phyloP scores from a whole-genome alignment of 2,797 vertebrate genomes.

The Holocentrus rufus region DNA sequence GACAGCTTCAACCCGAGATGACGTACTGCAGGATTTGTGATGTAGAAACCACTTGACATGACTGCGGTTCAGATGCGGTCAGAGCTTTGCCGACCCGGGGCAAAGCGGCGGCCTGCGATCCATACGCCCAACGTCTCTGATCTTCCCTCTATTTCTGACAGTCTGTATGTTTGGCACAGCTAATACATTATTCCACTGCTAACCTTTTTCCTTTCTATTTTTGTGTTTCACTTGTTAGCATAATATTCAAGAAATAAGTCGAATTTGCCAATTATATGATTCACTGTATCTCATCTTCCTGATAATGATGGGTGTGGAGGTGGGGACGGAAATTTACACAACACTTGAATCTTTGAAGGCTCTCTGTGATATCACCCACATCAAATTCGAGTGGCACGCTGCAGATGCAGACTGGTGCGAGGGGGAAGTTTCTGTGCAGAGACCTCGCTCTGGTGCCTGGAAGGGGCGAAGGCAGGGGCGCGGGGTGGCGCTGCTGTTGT shows the following conservation, averaged over 20 bases:
- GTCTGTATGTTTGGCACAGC: conserved; percentile 1
- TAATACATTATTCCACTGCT: no score
- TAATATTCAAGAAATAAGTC: conserved; percentile 11
- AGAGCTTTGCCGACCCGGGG: conserved; percentile 13
- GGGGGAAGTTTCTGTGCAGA: not conserved
- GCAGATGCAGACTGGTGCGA: not conserved
- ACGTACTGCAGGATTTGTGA: conserved; percentile 51
- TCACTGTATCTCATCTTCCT: not conserved
- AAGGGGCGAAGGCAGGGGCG: conserved; percentile 7
- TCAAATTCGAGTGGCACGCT: not conserved
- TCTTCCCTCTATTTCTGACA: conserved; percentile 21
- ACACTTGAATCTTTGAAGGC: not conserved
- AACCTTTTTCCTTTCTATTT: no score
- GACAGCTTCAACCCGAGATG: conserved; percentile 33
- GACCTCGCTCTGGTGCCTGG: not conserved
- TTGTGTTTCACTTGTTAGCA: not conserved
- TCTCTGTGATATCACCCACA: not conserved
- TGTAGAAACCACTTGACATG: conserved; percentile 53
- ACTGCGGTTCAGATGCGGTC: conserved; percentile 36
- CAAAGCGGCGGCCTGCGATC: conserved; percentile 32
- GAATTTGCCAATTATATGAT: not conserved
- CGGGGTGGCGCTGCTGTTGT: not conserved
- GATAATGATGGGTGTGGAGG: not conserved
- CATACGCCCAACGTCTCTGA: conserved; percentile 37
- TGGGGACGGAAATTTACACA: not conserved